Conservation (phyloP, 2,113 vertebrate genomes). For the Girardinichthys multiradiatus region DNA sequence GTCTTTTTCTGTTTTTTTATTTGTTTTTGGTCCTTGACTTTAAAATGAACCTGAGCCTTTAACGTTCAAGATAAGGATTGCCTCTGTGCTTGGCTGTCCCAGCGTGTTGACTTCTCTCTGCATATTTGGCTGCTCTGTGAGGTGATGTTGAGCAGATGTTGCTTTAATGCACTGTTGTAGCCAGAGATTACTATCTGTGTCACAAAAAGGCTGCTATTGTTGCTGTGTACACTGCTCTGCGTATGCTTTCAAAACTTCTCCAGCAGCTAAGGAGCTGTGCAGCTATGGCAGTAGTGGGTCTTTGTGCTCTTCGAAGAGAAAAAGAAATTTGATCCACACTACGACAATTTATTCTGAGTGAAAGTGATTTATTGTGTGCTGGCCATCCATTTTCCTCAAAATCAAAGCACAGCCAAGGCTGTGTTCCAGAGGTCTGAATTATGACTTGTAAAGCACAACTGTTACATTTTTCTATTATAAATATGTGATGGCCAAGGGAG, state of each 20-base stretch:
- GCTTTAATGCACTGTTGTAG: constrained; percentile 51
- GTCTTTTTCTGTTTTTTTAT: constrained; percentile 39
- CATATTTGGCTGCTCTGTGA: constrained; percentile 52
- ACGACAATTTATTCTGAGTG: constrained; percentile 58
- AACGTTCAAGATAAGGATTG: neutral
- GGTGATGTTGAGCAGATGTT: constrained; percentile 65
- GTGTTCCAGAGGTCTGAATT: constrained; percentile 53
- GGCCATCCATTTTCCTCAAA: constrained; percentile 63
- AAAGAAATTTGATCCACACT: constrained; percentile 64
- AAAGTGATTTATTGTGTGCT: constrained; percentile 57
- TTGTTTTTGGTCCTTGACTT: neutral
- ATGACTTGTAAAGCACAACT: constrained; percentile 44
- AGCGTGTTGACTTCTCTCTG: constrained; percentile 30
- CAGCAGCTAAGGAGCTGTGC: constrained; percentile 48
- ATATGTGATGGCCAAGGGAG: constrained; percentile 12
- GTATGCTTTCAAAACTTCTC: constrained; percentile 57
- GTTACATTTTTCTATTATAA: constrained; percentile 20
- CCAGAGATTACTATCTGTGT: constrained; percentile 61
- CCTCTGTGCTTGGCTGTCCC: constrained; percentile 6
- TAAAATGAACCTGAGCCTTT: neutral
- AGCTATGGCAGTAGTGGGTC: constrained; percentile 19
- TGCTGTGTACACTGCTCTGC: constrained; percentile 34
- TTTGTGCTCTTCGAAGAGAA: constrained; percentile 49
- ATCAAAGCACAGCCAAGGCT: constrained; percentile 50
- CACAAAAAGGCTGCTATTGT: constrained; percentile 45